Percentiles rank a stretch among this genome's conserved stretches.
Conservation (phyloP, 2,113 vertebrate genomes). For the Scomber colias region DNA sequence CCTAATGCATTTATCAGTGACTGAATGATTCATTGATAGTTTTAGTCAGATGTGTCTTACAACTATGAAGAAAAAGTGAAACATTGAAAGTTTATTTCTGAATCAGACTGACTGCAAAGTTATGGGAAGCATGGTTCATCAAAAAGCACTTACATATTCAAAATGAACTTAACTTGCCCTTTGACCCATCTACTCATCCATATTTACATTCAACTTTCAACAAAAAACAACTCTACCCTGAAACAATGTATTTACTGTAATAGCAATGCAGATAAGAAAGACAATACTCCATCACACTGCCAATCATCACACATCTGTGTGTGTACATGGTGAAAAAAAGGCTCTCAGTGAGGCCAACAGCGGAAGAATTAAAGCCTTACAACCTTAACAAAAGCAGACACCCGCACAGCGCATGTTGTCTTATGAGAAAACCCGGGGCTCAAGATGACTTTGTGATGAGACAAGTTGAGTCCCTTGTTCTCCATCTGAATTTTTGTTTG, state of each 20-base stretch:
- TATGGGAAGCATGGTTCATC: not conserved
- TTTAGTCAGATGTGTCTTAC: slow-evolving; percentile 4
- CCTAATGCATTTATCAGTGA: not conserved
- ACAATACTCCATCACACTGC: slow-evolving; percentile 31
- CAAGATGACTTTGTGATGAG: slow-evolving; percentile 24
- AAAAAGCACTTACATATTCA: slow-evolving; percentile 16
- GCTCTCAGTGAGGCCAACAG: slow-evolving; percentile 25
- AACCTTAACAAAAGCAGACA: slow-evolving; percentile 55
- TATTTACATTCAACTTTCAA: slow-evolving; percentile 34
- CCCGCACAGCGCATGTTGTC: slow-evolving; percentile 22
- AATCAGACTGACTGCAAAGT: slow-evolving; percentile 9
- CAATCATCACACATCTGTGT: slow-evolving; percentile 70
- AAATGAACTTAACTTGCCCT: slow-evolving; percentile 32
- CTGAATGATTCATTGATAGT: not conserved
- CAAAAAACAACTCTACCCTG: slow-evolving; percentile 40
- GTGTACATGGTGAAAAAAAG: slow-evolving; percentile 43
- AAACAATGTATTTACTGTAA: slow-evolving; percentile 33
- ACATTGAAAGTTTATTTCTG: not conserved
- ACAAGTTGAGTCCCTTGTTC: slow-evolving; percentile 22
- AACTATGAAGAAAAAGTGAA: not conserved
- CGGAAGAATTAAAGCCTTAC: slow-evolving; percentile 37
- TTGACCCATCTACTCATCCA: slow-evolving; percentile 18
- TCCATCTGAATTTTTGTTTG: slow-evolving; percentile 42
- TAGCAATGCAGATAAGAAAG: slow-evolving; percentile 52
- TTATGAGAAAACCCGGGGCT: slow-evolving; percentile 29